These are phyloP conservation scores for Drosophila kanekoi DNA, from an alignment of 2,888 invertebrate species.

Conservation along the genomic window DNA sequence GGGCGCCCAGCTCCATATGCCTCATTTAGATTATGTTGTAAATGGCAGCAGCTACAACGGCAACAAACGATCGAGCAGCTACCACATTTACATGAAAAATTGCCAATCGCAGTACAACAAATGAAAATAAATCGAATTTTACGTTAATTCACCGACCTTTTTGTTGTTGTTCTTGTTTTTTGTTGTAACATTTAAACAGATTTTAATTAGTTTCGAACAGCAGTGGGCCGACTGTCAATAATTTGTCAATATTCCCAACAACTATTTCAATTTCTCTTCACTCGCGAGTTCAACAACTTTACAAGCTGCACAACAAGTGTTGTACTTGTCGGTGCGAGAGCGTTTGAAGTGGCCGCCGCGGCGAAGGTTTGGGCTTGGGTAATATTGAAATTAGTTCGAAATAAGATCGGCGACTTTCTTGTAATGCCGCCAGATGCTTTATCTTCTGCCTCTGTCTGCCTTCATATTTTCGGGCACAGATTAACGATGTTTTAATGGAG, in stretches of 20 bases:
- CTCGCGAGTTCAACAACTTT: conserved; percentile 55
- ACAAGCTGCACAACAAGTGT: conserved; percentile 53
- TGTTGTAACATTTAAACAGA: conserved; percentile 60
- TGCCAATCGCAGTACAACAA: conserved; percentile 63
- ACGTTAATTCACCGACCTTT: conserved; percentile 62
- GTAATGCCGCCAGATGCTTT: conserved; percentile 50
- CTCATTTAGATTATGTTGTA: conserved; percentile 82
- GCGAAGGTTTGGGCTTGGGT: conserved; percentile 7
- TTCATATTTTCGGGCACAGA: conserved; percentile 45
- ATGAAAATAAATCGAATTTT: conserved; percentile 58
- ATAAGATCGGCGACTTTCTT: conserved; percentile 49
- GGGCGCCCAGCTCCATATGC: conserved; percentile 56
- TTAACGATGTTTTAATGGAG: conserved; percentile 77
- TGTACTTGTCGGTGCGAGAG: conserved; percentile 28
- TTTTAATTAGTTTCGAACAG: conserved; percentile 81
- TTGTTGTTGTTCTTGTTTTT: conserved; percentile 10
- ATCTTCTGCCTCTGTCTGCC: conserved; percentile 29
- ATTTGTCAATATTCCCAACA: conserved; percentile 67
- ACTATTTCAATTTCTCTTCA: conserved; percentile 51
- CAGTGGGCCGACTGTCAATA: conserved; percentile 68
- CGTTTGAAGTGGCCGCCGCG: conserved; percentile 62
- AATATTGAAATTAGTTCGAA: conserved; percentile 71
- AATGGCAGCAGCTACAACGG: conserved; percentile 48
- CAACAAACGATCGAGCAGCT: conserved; percentile 33
- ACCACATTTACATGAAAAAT: conserved; percentile 76